Conservation (phyloP, 2,888 invertebrate species). For the Melanargia galathea region DNA sequence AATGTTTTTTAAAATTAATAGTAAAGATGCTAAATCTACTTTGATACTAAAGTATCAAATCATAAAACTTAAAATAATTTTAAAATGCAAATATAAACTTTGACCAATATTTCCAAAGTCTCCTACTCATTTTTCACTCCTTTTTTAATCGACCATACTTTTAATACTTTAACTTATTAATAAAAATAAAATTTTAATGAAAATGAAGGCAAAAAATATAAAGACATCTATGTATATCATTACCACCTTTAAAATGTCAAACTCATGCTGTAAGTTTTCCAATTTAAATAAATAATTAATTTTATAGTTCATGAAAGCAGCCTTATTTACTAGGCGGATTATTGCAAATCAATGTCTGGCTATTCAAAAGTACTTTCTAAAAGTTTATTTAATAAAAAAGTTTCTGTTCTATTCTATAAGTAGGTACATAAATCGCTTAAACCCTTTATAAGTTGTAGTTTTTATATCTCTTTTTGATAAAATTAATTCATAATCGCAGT, state of each 20-base stretch:
- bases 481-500: too few species aligned
- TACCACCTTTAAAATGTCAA: conserved; percentile 9
- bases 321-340: background rate
- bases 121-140: conserved; percentile 1
- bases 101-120: conserved; percentile 14
- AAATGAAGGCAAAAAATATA: conserved; percentile 1
- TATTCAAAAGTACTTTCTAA: too few species aligned
- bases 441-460: too few species aligned
- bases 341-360: background rate
- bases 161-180: conserved; percentile 17
- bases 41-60: background rate
- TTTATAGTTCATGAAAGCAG: too few species aligned
- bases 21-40: background rate
- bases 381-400: too few species aligned
- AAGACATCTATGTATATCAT: background rate
- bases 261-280: background rate
- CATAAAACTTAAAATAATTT: background rate
- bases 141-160: conserved; percentile 19
- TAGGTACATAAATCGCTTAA: too few species aligned
- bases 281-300: background rate
- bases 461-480: too few species aligned
- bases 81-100: background rate
- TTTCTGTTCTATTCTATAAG: too few species aligned
- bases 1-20: background rate
- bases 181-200: conserved; percentile 13